phyloP scores from a whole-genome alignment of 2,113 vertebrate species.

The Phaethon lepturus region DNA sequence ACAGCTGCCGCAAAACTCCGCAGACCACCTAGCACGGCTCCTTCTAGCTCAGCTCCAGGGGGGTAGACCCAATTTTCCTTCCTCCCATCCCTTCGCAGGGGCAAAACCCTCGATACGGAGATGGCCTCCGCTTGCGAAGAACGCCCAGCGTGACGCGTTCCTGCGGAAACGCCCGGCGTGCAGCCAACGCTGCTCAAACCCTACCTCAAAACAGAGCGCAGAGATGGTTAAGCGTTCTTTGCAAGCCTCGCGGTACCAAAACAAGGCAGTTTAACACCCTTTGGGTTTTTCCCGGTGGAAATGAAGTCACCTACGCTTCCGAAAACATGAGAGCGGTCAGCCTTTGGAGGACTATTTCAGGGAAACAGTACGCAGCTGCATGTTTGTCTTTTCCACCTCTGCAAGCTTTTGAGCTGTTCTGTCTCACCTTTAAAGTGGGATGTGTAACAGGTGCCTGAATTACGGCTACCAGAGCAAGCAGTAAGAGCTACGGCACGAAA shows the following conservation, averaged over 20 bases:
- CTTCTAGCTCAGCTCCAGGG: background rate
- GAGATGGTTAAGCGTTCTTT: background rate
- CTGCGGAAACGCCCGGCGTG: background rate
- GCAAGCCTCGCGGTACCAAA: background rate
- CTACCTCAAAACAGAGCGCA: background rate
- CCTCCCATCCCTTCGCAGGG: background rate
- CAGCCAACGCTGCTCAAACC: background rate
- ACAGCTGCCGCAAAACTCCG: background rate
- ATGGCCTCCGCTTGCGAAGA: background rate
- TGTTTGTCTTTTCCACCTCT: background rate
- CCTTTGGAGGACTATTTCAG: background rate
- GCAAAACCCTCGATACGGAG: background rate
- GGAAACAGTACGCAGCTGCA: background rate
- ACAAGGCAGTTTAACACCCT: background rate
- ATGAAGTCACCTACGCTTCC: background rate
- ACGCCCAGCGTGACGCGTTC: accelerated
- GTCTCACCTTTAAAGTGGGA: background rate
- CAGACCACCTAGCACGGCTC: background rate
- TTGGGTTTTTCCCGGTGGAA: background rate
- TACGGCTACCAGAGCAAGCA: background rate
- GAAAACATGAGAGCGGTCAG: background rate
- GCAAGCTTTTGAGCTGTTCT: background rate
- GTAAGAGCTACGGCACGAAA: background rate
- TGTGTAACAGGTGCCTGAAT: background rate
- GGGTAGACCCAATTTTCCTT: background rate